phyloP scores from a whole-genome alignment of 2,888 invertebrate genomes.

The Thyatira batis region DNA sequence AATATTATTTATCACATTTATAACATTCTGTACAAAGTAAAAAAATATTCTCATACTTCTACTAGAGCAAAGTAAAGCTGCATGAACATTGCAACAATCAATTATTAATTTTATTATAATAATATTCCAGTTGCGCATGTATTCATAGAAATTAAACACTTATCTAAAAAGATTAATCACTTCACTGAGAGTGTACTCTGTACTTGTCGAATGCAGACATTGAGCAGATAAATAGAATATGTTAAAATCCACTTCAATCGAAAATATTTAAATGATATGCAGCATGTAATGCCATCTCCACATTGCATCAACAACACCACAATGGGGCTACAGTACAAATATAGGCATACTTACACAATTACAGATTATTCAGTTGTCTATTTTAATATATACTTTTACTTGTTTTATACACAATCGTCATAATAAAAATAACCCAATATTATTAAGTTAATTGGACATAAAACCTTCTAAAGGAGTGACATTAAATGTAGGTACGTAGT shows the following conservation, averaged over 20 bases:
- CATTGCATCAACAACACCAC: conserved; percentile 41
- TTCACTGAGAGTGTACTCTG: conserved; percentile 38
- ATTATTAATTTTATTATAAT: conserved; percentile 28
- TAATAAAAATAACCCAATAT: conserved; percentile 73
- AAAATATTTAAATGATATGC: conserved; percentile 44
- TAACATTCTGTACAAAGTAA: conserved; percentile 80
- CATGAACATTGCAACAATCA: conserved; percentile 54
- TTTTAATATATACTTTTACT: conserved; percentile 63
- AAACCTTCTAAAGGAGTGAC: conserved; percentile 77
- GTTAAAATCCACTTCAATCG: conserved; percentile 18
- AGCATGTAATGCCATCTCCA: conserved; percentile 36
- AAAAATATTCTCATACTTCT: conserved; percentile 77
- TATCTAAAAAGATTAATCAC: conserved; percentile 25
- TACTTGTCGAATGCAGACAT: conserved; percentile 28
- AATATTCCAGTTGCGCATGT: conserved; percentile 36
- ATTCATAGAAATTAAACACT: conserved; percentile 36
- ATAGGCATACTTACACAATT: conserved; percentile 58
- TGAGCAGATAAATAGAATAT: conserved; percentile 30
- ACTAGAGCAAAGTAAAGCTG: conserved; percentile 74
- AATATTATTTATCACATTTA: conserved; percentile 80
- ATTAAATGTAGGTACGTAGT: conserved; percentile 49
- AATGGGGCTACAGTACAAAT: conserved; percentile 43
- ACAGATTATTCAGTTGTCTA: conserved; percentile 60
- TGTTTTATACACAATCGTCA: conserved; percentile 53
- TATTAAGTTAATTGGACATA: conserved; percentile 73